These are phyloP conservation scores for Thalassoma bifasciatum DNA, from an alignment of 2,113 vertebrate genomes.

Conservation along the genomic window DNA sequence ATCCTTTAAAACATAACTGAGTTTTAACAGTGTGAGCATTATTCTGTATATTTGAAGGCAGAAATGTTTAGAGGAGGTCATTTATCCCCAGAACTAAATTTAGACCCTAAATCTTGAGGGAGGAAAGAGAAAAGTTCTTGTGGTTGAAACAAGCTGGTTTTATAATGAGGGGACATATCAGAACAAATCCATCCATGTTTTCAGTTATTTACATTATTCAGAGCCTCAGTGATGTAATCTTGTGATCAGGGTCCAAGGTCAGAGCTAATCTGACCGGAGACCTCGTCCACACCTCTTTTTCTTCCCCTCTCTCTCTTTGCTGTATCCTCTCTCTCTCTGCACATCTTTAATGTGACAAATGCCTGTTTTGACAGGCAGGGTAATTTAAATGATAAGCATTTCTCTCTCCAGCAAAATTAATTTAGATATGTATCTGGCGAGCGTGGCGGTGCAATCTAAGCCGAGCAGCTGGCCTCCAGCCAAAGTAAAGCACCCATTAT, in stretches of 20 bases:
- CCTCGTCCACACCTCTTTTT: neutral
- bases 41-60: too few relatives aligned
- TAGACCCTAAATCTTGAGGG: too few relatives aligned
- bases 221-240: too few relatives aligned
- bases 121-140: neutral
- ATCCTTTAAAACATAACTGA: too few relatives aligned
- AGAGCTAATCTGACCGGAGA: neutral
- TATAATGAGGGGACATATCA: too few relatives aligned
- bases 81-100: neutral
- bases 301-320: neutral
- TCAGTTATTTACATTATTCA: too few relatives aligned
- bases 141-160: too few relatives aligned
- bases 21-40: too few relatives aligned
- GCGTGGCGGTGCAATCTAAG: conserved; percentile 17
- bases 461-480: conserved; percentile 36
- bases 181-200: too few relatives aligned
- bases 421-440: conserved; percentile 48
- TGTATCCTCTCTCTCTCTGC: neutral
- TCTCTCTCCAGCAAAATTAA: conserved; percentile 48
- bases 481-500: conserved; percentile 56
- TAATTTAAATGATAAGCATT: conserved; percentile 61
- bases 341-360: conserved; percentile 34
- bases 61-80: too few relatives aligned
- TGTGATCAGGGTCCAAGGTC: too few relatives aligned
- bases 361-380: conserved; percentile 24